Evolutionary conservation across 2,797 vertebrate genomes (phyloP).

Genomic region (Syngnathus acus): DNA sequence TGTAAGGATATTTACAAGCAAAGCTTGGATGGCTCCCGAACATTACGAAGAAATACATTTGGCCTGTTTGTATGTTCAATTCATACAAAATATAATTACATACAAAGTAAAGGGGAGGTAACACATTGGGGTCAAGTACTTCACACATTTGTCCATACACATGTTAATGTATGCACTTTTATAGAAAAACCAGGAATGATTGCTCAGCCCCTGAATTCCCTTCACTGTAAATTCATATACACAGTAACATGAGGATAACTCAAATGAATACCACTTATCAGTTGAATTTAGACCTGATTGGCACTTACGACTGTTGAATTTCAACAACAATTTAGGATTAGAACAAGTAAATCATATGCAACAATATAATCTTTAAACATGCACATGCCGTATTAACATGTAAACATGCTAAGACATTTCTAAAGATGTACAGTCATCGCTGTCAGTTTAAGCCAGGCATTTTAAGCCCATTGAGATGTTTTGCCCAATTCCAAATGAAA

Average conservation of each 20-base stretch:
- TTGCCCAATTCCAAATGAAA: background rate
- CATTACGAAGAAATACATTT: background rate
- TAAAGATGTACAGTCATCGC: background rate
- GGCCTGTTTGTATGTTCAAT: background rate
- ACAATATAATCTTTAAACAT: background rate
- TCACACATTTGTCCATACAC: background rate
- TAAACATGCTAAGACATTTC: background rate
- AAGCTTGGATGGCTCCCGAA: background rate
- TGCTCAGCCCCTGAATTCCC: conserved; percentile 2
- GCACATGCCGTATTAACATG: background rate
- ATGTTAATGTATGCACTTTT: background rate
- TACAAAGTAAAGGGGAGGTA: background rate
- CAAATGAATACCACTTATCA: background rate
- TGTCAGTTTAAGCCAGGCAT: background rate
- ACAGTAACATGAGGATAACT: background rate
- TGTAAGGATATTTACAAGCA: conserved; percentile 17
- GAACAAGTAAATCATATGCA: background rate
- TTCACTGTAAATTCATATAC: background rate
- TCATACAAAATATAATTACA: background rate
- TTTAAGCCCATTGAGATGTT: background rate
- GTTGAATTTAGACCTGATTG: background rate
- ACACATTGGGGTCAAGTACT: background rate
- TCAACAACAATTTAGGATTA: background rate
- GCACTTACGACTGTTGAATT: background rate
- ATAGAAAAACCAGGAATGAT: background rate